These are phyloP conservation scores for Sylvilagus bachmani DNA, from an alignment of 2,113 vertebrate species.

Conservation along the genomic window DNA sequence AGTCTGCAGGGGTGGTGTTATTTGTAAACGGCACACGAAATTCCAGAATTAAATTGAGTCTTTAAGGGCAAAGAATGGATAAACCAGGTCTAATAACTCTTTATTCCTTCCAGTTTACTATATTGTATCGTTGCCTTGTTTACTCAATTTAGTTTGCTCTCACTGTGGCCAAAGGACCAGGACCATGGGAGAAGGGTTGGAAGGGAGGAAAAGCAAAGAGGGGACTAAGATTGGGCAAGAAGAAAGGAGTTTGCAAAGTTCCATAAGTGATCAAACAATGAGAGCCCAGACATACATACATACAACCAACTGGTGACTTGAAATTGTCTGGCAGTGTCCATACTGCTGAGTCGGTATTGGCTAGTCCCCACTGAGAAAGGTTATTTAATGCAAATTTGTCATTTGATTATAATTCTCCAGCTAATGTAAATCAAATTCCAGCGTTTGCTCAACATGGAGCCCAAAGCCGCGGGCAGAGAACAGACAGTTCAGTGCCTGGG, in stretches of 20 bases:
- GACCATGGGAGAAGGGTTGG: neutral
- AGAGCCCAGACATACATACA: neutral
- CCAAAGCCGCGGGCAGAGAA: slow-evolving; percentile 13
- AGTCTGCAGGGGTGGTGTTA: neutral
- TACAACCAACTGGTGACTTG: slow-evolving; percentile 12
- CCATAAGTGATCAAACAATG: slow-evolving; percentile 27
- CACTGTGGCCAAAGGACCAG: neutral
- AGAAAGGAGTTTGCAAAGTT: neutral
- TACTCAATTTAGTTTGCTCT: slow-evolving; percentile 53
- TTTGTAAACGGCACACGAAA: slow-evolving; percentile 37
- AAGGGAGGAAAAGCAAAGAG: neutral
- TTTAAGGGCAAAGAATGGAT: slow-evolving; percentile 29
- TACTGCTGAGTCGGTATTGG: slow-evolving; percentile 33
- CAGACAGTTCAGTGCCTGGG: neutral
- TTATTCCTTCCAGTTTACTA: slow-evolving; percentile 46
- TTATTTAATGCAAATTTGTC: slow-evolving; percentile 63
- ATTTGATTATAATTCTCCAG: slow-evolving; percentile 67
- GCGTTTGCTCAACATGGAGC: slow-evolving; percentile 38
- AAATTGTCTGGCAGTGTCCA: neutral
- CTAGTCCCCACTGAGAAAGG: slow-evolving; percentile 50
- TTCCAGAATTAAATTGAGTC: slow-evolving; percentile 15
- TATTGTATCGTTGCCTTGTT: slow-evolving; percentile 59
- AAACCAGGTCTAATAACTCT: slow-evolving; percentile 13
- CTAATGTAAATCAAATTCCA: slow-evolving; percentile 62
- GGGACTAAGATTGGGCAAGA: neutral